Evolutionary conservation across 2,797 vertebrate species (phyloP).

Genomic region (Lemur catta): DNA sequence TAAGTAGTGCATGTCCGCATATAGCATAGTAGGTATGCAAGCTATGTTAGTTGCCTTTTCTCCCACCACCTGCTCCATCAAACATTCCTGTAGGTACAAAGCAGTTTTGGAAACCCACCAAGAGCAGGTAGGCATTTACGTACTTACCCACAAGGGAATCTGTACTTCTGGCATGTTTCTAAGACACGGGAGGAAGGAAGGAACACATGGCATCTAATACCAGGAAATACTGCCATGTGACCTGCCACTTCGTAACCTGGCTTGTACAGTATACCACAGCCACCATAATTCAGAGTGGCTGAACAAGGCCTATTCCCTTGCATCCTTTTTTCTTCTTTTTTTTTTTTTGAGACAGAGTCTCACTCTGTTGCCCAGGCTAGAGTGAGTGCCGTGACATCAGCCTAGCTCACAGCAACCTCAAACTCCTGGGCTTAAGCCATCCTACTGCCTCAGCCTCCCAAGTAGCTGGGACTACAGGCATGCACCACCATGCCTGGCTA

Average conservation of each 20-base stretch:
- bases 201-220: neutral
- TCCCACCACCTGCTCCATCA: neutral
- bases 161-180: neutral
- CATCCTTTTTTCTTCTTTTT: neutral
- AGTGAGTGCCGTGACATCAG: too few relatives aligned
- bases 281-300: neutral
- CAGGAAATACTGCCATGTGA: neutral
- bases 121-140: neutral
- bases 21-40: neutral
- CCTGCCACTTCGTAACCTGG: neutral
- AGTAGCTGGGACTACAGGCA: too few relatives aligned
- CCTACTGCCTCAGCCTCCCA: too few relatives aligned
- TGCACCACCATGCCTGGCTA: too few relatives aligned
- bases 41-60: neutral
- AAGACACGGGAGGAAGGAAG: neutral
- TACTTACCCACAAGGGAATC: neutral
- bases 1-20: neutral
- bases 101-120: neutral
- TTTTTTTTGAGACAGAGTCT: too few relatives aligned
- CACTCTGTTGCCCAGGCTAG: too few relatives aligned
- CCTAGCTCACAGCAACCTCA: too few relatives aligned
- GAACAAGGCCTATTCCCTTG: neutral
- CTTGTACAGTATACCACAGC: neutral
- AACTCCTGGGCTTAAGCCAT: too few relatives aligned
- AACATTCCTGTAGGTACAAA: neutral